phyloP scores from a whole-genome alignment of 2,888 invertebrate genomes.

The Anoplius nigerrimus region DNA sequence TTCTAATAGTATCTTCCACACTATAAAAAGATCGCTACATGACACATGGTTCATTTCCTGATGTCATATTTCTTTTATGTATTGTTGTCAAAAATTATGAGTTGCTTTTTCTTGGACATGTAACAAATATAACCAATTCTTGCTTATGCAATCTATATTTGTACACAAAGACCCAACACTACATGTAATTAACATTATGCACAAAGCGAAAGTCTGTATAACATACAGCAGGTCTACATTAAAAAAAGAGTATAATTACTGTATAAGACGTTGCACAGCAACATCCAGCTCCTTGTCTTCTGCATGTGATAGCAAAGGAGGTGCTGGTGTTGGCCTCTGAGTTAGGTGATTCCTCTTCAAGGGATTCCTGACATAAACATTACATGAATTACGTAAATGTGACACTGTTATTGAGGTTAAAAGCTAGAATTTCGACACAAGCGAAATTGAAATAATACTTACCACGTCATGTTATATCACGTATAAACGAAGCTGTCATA shows the following conservation, averaged over 20 bases:
- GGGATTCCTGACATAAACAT: slow-evolving; percentile 65
- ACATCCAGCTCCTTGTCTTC: slow-evolving; percentile 71
- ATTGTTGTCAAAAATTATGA: neutral
- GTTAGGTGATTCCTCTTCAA: slow-evolving; percentile 65
- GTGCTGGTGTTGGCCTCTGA: slow-evolving; percentile 68
- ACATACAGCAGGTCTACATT: neutral
- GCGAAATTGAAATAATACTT: slow-evolving; percentile 23
- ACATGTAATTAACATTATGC: too few species aligned
- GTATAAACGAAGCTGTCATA: slow-evolving; percentile 12
- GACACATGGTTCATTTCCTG: neutral
- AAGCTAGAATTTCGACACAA: neutral
- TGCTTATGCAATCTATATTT: too few species aligned
- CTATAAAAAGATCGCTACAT: slow-evolving; percentile 49
- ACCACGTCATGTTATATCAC: slow-evolving; percentile 51
- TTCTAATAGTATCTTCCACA: slow-evolving; percentile 69
- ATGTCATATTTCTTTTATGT: neutral
- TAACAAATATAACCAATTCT: too few species aligned
- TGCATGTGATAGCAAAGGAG: slow-evolving; percentile 63
- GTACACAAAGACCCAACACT: too few species aligned
- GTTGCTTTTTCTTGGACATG: too few species aligned
- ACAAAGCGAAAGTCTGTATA: too few species aligned
- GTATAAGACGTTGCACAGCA: slow-evolving; percentile 70
- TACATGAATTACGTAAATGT: slow-evolving; percentile 2
- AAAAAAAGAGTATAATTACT: neutral
- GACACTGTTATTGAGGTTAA: too few species aligned